Evolutionary conservation across 2,113 vertebrate species (phyloP).

Genomic region (Papio anubis): DNA sequence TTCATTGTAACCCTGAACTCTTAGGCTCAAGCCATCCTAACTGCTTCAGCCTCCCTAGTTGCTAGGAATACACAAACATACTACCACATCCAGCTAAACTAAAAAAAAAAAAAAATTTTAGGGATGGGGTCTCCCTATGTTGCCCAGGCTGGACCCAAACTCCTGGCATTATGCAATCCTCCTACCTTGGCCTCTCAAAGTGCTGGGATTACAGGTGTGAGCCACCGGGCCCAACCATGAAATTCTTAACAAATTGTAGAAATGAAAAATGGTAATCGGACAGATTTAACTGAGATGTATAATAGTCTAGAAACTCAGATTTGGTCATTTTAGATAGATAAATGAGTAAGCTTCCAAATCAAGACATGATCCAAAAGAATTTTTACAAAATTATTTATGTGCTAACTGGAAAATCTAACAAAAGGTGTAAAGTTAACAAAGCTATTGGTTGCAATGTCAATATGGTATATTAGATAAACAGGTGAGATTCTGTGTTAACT

Average conservation of each 20-base stretch:
- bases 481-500: background rate
- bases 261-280: background rate
- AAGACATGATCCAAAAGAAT: background rate
- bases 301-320: background rate
- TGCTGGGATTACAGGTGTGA: too few relatives aligned
- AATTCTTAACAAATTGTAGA: background rate
- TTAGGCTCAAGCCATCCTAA: too few relatives aligned
- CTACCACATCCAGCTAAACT: too few relatives aligned
- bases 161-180: too few relatives aligned
- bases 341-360: conserved; percentile 26
- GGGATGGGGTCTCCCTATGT: too few relatives aligned
- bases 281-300: conserved; percentile 10
- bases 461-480: background rate
- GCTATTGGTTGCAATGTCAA: background rate
- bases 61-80: too few relatives aligned
- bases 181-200: too few relatives aligned
- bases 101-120: too few relatives aligned
- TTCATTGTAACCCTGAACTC: too few relatives aligned
- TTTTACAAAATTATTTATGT: conserved; percentile 20
- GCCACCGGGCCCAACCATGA: background rate
- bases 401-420: background rate
- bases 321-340: conserved; percentile 3
- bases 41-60: too few relatives aligned
- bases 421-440: background rate
- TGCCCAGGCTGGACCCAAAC: too few relatives aligned